These are phyloP conservation scores for Ursus arctos DNA, from an alignment of 2,113 vertebrate species.

Conservation along the genomic window DNA sequence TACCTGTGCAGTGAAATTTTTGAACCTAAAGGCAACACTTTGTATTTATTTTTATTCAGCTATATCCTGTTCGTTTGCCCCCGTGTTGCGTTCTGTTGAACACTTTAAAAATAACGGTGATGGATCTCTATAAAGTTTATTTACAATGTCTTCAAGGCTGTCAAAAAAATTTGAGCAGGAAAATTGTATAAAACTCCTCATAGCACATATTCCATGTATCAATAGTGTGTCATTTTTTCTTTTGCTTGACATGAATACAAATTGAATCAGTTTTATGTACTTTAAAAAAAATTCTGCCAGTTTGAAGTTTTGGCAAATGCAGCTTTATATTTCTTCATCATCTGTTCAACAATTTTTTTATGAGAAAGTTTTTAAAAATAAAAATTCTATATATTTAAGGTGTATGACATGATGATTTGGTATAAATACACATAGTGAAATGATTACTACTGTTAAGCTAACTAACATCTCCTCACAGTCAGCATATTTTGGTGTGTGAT, in stretches of 20 bases:
- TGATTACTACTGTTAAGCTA: neutral
- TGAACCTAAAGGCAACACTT: neutral
- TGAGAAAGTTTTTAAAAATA: neutral
- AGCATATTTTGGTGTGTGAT: neutral
- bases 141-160: neutral
- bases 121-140: neutral
- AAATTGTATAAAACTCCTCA: neutral
- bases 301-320: neutral
- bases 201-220: neutral
- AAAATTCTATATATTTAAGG: neutral
- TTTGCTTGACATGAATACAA: constrained; percentile 51
- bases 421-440: neutral
- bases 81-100: neutral
- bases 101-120: neutral
- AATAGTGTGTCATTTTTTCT: neutral
- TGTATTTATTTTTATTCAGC: neutral
- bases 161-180: neutral
- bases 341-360: neutral
- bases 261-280: neutral
- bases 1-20: neutral
- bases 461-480: neutral
- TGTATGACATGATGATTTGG: neutral
- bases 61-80: neutral
- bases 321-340: neutral
- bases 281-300: neutral